phyloP scores from a whole-genome alignment of 2,797 vertebrate species.

The Rhadinocentrus ornatus region DNA sequence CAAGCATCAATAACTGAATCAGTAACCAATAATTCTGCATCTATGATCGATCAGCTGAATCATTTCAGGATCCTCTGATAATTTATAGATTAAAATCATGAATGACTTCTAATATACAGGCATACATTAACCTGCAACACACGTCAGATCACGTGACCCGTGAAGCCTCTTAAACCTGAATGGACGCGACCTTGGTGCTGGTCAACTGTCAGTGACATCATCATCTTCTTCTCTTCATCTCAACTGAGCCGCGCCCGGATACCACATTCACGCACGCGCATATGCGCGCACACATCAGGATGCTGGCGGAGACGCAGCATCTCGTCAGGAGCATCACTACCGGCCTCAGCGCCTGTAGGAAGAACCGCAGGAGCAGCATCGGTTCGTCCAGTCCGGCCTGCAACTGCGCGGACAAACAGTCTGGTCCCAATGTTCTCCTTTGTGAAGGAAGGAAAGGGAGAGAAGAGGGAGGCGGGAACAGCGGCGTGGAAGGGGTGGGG shows the following conservation, averaged over 20 bases:
- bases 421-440: slow-evolving; percentile 27
- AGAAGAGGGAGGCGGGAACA: too few species aligned
- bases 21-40: too few species aligned
- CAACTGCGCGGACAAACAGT: slow-evolving; percentile 3
- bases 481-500: too few species aligned
- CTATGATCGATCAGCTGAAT: too few species aligned
- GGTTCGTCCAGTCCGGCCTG: not conserved
- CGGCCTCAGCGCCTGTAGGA: slow-evolving; percentile 37
- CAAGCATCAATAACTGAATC: too few species aligned
- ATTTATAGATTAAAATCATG: too few species aligned
- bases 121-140: not conserved
- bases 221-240: not conserved
- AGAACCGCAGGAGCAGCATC: not conserved
- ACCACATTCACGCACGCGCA: not conserved
- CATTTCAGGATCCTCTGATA: too few species aligned
- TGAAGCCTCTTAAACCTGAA: not conserved
- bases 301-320: not conserved
- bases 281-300: slow-evolving; percentile 12
- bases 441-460: too few species aligned
- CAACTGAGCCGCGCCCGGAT: slow-evolving; percentile 24
- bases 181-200: slow-evolving; percentile 27
- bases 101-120: too few species aligned
- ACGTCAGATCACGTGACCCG: slow-evolving; percentile 8
- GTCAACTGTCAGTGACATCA: slow-evolving; percentile 4
- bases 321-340: slow-evolving; percentile 3